Evolutionary conservation across 2,797 vertebrate species (phyloP).

Genomic region (Pipistrellus pygmaeus): DNA sequence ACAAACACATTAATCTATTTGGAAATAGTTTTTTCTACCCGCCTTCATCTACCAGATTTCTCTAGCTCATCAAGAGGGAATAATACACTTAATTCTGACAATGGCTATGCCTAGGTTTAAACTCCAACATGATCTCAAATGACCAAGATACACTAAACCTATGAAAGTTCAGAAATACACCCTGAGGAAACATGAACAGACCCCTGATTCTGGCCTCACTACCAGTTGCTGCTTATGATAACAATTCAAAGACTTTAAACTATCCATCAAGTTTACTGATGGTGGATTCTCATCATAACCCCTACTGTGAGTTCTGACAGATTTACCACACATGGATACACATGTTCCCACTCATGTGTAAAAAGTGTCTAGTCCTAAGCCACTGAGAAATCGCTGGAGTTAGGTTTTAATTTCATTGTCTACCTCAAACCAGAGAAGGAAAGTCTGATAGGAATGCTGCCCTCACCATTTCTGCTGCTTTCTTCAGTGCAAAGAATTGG

Average conservation of each 20-base stretch:
- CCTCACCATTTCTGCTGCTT: not conserved
- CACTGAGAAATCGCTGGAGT: constrained; percentile 75
- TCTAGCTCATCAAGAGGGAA: constrained; percentile 2
- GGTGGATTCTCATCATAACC: constrained; percentile 84
- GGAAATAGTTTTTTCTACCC: not conserved
- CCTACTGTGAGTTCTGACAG: constrained; percentile 89
- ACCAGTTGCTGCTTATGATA: constrained; percentile 80
- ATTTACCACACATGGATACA: constrained; percentile 86
- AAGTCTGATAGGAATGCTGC: constrained; percentile 36
- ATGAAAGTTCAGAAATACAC: constrained; percentile 33
- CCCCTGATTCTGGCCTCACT: constrained; percentile 77
- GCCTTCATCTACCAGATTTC: not conserved
- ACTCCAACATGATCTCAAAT: constrained; percentile 50
- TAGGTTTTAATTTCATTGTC: constrained; percentile 86
- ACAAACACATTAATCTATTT: not conserved
- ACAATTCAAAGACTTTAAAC: constrained; percentile 85
- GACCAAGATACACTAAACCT: constrained; percentile 69
- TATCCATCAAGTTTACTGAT: constrained; percentile 84
- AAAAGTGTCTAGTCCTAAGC: constrained; percentile 78
- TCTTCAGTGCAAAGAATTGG: not conserved
- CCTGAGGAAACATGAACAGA: constrained; percentile 75
- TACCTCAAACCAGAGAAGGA: constrained; percentile 75
- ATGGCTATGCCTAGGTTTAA: constrained; percentile 46
- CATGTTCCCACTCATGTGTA: constrained; percentile 76
- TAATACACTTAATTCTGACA: constrained; percentile 32